Percentiles rank a stretch among this genome's conserved stretches.
Conservation (phyloP, 2,888 invertebrate species). For the Nomada fabriciana region DNA sequence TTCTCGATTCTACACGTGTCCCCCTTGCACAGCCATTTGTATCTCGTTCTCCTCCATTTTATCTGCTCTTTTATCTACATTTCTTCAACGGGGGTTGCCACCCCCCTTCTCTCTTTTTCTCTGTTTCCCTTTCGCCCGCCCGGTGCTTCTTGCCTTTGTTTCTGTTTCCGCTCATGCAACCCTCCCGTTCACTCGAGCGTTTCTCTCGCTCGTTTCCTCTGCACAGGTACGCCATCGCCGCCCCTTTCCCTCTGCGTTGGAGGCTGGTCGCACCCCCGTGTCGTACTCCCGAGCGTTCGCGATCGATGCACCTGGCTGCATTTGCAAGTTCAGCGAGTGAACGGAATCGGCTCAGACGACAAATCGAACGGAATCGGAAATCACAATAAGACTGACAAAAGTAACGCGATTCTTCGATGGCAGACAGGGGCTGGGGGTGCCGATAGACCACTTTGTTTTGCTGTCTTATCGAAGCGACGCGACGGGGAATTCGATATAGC, state of each 20-base stretch:
- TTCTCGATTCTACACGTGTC: constrained; percentile 18
- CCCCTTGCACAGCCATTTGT: constrained; percentile 37
- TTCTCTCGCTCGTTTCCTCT: constrained; percentile 4
- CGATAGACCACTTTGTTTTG: constrained; percentile 51
- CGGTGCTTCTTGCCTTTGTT: constrained; percentile 28
- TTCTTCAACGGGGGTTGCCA: neutral
- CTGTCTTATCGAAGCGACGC: constrained; percentile 35
- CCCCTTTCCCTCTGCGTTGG: neutral
- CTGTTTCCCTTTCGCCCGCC: constrained; percentile 29
- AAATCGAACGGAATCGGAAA: constrained; percentile 60
- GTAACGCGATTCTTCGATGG: constrained; percentile 39
- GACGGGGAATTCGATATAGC: constrained; percentile 45
- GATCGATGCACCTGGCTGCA: constrained; percentile 63
- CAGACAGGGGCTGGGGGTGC: neutral
- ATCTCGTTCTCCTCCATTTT: constrained; percentile 26
- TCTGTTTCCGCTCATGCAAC: constrained; percentile 22
- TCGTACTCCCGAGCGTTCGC: constrained; percentile 23
- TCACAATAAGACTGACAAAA: constrained; percentile 53
- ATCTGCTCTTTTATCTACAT: constrained; percentile 10
- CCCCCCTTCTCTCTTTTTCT: neutral
- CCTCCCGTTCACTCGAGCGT: neutral
- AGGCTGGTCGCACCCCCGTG: constrained; percentile 6
- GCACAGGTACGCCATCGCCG: constrained; percentile 12
- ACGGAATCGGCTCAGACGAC: constrained; percentile 53
- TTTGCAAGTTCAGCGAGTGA: constrained; percentile 63